Percentiles rank a stretch among this genome's conserved stretches.
Evolutionary conservation across 2,797 vertebrate genomes (phyloP).

Genomic region (Paedocypris micromegethes): DNA sequence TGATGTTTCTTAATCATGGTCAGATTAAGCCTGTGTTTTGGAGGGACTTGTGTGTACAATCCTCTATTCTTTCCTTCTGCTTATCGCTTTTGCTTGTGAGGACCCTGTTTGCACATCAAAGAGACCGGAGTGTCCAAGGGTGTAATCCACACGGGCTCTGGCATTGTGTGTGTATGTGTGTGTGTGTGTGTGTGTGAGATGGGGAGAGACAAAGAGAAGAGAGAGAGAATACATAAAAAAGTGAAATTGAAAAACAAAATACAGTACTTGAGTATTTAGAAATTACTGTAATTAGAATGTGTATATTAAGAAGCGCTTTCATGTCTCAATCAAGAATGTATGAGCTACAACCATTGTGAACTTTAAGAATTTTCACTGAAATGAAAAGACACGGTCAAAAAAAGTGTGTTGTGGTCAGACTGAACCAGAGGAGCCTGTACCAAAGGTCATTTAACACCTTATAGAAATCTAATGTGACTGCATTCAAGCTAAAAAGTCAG

Average conservation of each 20-base stretch:
- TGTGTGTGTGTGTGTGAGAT: slow-evolving; percentile 6
- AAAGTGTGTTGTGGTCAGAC: slow-evolving; percentile 10
- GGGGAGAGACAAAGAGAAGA: too few species aligned
- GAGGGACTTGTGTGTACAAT: slow-evolving; percentile 16
- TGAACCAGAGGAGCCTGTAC: slow-evolving; percentile 33
- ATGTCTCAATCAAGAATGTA: too few species aligned
- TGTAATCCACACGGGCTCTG: slow-evolving; percentile 1
- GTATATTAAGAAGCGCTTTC: background rate
- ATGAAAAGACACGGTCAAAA: too few species aligned
- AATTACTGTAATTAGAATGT: background rate
- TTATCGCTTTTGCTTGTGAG: slow-evolving; percentile 24
- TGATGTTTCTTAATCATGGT: slow-evolving; percentile 1
- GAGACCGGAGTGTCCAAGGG: slow-evolving; percentile 14
- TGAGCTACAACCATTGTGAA: too few species aligned
- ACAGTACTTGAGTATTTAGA: too few species aligned
- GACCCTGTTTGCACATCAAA: slow-evolving; percentile 29
- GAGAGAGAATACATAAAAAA: too few species aligned
- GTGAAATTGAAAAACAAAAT: too few species aligned
- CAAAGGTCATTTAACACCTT: slow-evolving; percentile 43
- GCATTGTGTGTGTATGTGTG: slow-evolving; percentile 13
- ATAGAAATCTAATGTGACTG: slow-evolving; percentile 40
- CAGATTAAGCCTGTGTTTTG: slow-evolving; percentile 33
- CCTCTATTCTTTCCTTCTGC: slow-evolving; percentile 3
- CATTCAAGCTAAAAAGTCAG: slow-evolving; percentile 10
- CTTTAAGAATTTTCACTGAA: too few species aligned